Evolutionary conservation across 1,140 invertebrate species (phyloP), one percentile per base, ranked within the genome.

Genomic region (Cheumatopsyche charites): DNA sequence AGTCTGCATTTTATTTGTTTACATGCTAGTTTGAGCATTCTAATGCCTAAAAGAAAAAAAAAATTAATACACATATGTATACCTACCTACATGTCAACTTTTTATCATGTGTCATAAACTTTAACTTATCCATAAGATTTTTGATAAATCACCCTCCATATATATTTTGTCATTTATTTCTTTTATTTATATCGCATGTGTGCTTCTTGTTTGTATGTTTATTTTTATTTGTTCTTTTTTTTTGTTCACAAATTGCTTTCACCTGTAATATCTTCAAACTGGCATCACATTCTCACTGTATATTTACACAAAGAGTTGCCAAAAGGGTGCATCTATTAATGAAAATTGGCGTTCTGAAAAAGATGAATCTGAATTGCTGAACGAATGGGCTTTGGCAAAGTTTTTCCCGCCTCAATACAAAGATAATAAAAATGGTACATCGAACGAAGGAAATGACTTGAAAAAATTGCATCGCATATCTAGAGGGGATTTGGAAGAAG

Each of bases 341-440:
- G 66, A 79, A 81, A 78, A 82, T 76, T 78, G 78, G 76, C 79
- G 80, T 74, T 86, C 85, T 11, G 88, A 90, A 74, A 83, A 87
- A 74, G 90, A 91, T 77, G 90, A 92, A 80, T 88, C 90, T 49
- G 88, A 89, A 42, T 85, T 93, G 29, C 83, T 94, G 58, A 90
- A 91, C 81, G 92, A 93, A 73, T 94, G 91, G 92, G 90, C 93
- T 81, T 90, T 94, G 82, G 89, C 90, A 73, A 88, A 89, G 80
- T 93, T 93, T 85, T 93, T 94, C 80, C 90, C 91, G 25, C 86
- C 82, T 72, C 75, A 66, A 75, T 73, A 62, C 66, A 79, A 79
- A 67, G 78, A 55, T 29, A 80, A 81, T 74, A 81, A 79, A 76
- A 85, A 79, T 76, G 78, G 66, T 77, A 81, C 78, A 76, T 84